Evolutionary conservation across 2,797 vertebrate species (phyloP).

Genomic region (Adelosebastes latens): DNA sequence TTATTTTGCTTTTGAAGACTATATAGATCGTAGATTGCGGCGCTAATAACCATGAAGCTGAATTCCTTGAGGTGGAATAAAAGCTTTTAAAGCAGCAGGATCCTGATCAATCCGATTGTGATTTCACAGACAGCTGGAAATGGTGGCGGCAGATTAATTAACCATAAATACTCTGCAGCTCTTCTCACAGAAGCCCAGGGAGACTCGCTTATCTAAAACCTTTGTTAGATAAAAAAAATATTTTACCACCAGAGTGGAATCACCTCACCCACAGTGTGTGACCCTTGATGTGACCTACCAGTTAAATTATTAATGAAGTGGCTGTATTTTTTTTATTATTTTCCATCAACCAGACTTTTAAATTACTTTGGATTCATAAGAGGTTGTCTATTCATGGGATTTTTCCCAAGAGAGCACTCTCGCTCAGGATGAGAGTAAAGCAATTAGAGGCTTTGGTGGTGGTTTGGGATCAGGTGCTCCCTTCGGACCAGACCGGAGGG

Average conservation of each 20-base stretch:
- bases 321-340: constrained; percentile 9
- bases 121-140: constrained; percentile 49
- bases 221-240: not conserved
- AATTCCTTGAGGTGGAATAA: constrained; percentile 31
- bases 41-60: constrained; percentile 9
- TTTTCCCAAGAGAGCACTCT: constrained; percentile 38
- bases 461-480: constrained; percentile 58
- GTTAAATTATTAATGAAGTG: constrained; percentile 43
- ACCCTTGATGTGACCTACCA: constrained; percentile 9
- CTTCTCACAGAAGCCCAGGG: constrained; percentile 21
- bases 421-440: constrained; percentile 53
- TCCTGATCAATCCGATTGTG: constrained; percentile 56
- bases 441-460: constrained; percentile 66
- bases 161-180: constrained; percentile 26
- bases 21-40: constrained; percentile 30
- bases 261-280: not conserved
- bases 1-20: constrained; percentile 46
- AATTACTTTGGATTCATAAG: constrained; percentile 47
- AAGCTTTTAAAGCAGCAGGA: constrained; percentile 42
- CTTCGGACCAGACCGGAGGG: constrained; percentile 34
- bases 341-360: constrained; percentile 38
- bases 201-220: constrained; percentile 17
- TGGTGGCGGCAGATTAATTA: constrained; percentile 61
- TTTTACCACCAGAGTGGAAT: not conserved
- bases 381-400: constrained; percentile 39